Evolutionary conservation across 2,888 invertebrate species (phyloP).

Genomic region (Lissonota sp.): DNA sequence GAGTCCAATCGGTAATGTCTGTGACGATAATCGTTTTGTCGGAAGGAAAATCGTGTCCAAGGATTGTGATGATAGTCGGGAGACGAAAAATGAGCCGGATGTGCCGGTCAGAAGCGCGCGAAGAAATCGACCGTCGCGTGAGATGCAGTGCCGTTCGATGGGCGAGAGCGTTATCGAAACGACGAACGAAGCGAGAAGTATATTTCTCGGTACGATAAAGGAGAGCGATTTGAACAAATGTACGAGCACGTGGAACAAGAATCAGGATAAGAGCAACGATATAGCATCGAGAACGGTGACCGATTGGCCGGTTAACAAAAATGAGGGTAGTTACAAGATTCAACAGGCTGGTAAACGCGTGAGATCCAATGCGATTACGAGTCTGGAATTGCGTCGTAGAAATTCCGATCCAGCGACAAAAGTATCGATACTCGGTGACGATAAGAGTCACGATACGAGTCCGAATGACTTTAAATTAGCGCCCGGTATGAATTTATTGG

Average conservation of each 20-base stretch:
- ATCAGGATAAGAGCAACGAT: constrained; percentile 73
- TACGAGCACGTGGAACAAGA: constrained; percentile 72
- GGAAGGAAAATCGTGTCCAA: constrained; percentile 54
- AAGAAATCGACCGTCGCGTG: constrained; percentile 80
- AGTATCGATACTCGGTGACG: constrained; percentile 83
- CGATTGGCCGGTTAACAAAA: constrained; percentile 81
- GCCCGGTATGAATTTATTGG: constrained; percentile 85
- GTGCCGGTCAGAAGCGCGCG: constrained; percentile 82
- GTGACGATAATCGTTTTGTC: constrained; percentile 68
- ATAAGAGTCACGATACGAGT: constrained; percentile 84
- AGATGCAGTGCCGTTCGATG: constrained; percentile 82
- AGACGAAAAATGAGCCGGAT: constrained; percentile 80
- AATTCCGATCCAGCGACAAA: constrained; percentile 91
- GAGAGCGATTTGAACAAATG: constrained; percentile 79
- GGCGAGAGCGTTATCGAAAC: constrained; percentile 80
- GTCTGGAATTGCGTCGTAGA: constrained; percentile 87
- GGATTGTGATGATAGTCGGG: constrained; percentile 65
- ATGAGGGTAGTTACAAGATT: constrained; percentile 72
- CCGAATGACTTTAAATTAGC: constrained; percentile 84
- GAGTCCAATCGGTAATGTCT: constrained; percentile 66
- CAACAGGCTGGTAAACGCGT: constrained; percentile 82
- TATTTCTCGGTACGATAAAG: constrained; percentile 81
- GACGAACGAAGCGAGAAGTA: constrained; percentile 75
- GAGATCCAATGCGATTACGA: constrained; percentile 81
- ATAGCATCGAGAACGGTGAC: constrained; percentile 75